phyloP scores from a whole-genome alignment of 2,888 invertebrate species.

The Drosophila incognita region DNA sequence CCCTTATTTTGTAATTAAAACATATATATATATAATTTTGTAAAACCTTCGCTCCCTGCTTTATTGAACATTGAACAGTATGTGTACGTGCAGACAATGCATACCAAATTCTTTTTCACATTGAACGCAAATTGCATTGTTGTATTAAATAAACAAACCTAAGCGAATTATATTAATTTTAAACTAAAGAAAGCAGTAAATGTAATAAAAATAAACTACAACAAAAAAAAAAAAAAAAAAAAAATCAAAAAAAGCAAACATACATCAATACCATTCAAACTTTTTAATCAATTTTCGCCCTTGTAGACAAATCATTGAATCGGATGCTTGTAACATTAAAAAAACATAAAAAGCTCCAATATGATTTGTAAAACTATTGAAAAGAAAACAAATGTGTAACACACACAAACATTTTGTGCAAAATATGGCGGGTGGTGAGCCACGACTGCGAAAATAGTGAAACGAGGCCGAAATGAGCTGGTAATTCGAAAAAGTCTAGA shows the following conservation, averaged over 20 bases:
- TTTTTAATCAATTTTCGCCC: conserved; percentile 44
- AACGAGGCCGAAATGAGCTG: conserved; percentile 7
- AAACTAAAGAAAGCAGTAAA: conserved; percentile 58
- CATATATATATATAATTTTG: conserved; percentile 30
- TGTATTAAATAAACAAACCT: conserved; percentile 69
- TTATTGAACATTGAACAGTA: conserved; percentile 47
- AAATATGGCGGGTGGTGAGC: conserved; percentile 30
- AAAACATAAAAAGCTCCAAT: conserved; percentile 3
- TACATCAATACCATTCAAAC: conserved; percentile 30
- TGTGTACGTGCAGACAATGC: conserved; percentile 52
- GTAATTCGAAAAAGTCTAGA: conserved; percentile 1
- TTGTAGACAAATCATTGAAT: conserved; percentile 29
- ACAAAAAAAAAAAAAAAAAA: conserved; percentile 18
- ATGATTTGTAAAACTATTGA: conserved; percentile 36
- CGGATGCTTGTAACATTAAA: conserved; percentile 14
- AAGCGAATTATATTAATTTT: conserved; percentile 70
- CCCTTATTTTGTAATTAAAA: conserved; percentile 46
- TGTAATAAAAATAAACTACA: conserved; percentile 54
- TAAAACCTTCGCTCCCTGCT: conserved; percentile 39
- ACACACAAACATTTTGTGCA: conserved; percentile 6
- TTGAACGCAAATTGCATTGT: conserved; percentile 61
- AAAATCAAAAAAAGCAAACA: conserved; percentile 25
- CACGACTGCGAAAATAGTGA: conserved; percentile 44
- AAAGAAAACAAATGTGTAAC: conserved; percentile 8
- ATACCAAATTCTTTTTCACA: conserved; percentile 55